Evolutionary conservation across 2,113 vertebrate species (phyloP), one percentile per base, ranked within the genome.

Genomic region (Donacobius atricapilla): DNA sequence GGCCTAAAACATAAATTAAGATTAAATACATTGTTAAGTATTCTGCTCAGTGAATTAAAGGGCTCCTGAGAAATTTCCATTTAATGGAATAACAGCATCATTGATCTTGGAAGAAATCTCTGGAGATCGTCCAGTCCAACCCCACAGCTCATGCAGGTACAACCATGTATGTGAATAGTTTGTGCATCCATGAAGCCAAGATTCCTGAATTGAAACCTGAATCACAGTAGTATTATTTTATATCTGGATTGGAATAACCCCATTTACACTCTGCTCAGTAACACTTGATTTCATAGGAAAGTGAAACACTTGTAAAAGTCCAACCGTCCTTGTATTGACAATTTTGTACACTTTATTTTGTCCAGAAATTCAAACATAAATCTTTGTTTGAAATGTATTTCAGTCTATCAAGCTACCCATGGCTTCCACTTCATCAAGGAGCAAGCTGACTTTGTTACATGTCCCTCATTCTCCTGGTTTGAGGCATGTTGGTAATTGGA

Each of bases 1-100:
- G 15, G 4, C 21, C 24, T 69, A 45, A 76, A 60, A n/a, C 1
- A 21, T 30, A 31, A 60, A 68, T 23, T 35, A 25, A 72, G 69
- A 54, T 20, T 27, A 58, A 73, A 58, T 77, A 4, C 22, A 15
- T 21, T 0, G 0, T 45, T 69, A 65, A 10, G 4, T 54, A 6
- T 92, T 80, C 35, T 50, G 2, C 16, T 71, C 31, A 15, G 37
- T 30, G 20, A 75, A 47, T 22, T 22, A 39, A 71, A 30, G 16
- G 25, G 28, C 24, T 86, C 10, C 64, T 27, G 51, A 64, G 40
- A 48, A 73, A 39, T 51, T 63, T 66, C 44, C 7, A 24, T 56
- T 75, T 68, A 69, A 40, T 0, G 10, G 51, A 81, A 64, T 75
- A 21, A 35, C 40, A 66, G 15, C 2, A 33, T 56, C 1, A 1